Percentiles rank a stretch among this genome's conserved stretches.
Evolutionary conservation across 2,113 vertebrate species (phyloP).

Genomic region (human): DNA sequence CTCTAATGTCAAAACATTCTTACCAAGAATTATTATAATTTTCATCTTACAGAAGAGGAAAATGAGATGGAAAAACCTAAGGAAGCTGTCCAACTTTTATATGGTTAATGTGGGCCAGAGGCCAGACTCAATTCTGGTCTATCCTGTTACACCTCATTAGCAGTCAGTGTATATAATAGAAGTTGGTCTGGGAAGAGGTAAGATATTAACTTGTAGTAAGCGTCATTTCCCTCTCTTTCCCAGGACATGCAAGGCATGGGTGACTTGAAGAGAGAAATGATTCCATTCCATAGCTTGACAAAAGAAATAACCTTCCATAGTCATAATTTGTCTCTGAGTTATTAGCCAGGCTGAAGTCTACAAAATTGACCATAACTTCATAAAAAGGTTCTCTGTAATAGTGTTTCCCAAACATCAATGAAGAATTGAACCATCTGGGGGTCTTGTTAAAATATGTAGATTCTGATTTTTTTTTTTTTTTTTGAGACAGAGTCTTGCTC

Average conservation of each 20-base stretch:
- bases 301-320: background rate
- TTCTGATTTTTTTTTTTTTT: background rate
- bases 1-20: background rate
- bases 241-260: background rate
- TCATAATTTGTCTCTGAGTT: background rate
- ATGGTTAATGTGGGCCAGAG: background rate
- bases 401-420: background rate
- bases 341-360: background rate
- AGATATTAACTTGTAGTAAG: background rate
- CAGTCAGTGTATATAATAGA: background rate
- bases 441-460: background rate
- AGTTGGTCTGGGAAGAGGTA: background rate
- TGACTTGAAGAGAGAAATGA: background rate
- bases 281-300: background rate
- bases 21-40: background rate
- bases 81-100: background rate
- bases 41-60: slow-evolving; percentile 26
- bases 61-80: slow-evolving; percentile 1
- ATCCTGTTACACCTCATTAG: background rate
- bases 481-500: background rate
- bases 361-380: background rate
- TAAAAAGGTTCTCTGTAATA: background rate
- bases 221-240: background rate
- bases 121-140: background rate
- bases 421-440: background rate